phyloP scores from a whole-genome alignment of 2,113 vertebrate species.

The Oryzias woworae region DNA sequence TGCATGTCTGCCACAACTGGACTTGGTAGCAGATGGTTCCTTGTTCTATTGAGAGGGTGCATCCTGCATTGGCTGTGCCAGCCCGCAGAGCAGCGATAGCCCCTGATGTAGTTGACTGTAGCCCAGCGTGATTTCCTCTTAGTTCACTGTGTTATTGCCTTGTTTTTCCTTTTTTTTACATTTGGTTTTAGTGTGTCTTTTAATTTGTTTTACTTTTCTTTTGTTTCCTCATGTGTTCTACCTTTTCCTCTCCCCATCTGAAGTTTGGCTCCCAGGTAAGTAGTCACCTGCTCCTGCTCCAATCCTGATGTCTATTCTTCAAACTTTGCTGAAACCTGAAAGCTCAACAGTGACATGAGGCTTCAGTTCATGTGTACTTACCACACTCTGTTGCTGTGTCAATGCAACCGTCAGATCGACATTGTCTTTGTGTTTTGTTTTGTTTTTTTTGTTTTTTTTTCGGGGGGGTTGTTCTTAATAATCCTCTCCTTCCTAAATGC shows the following conservation, averaged over 20 bases:
- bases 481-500: not conserved
- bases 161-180: conserved; percentile 30
- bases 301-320: conserved; percentile 14
- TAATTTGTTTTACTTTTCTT: conserved; percentile 43
- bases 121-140: conserved; percentile 32
- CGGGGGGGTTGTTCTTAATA: not conserved
- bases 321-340: conserved; percentile 26
- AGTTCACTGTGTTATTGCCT: conserved; percentile 21
- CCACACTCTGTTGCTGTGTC: conserved; percentile 27
- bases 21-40: conserved; percentile 62
- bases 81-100: conserved; percentile 43
- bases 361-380: conserved; percentile 26
- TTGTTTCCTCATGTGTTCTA: conserved; percentile 54
- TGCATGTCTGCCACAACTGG: conserved; percentile 71
- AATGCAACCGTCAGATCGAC: conserved; percentile 18
- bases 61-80: conserved; percentile 65
- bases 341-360: conserved; percentile 37
- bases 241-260: conserved; percentile 74
- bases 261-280: conserved; percentile 93
- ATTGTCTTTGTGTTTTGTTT: conserved; percentile 13
- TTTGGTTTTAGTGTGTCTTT: conserved; percentile 59
- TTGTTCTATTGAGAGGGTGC: conserved; percentile 52
- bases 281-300: conserved; percentile 5
- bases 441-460: not conserved
- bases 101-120: conserved; percentile 38